These are phyloP conservation scores for Dolichoris vasculosae DNA, from an alignment of 1,140 invertebrate genomes.

Conservation along the genomic window DNA sequence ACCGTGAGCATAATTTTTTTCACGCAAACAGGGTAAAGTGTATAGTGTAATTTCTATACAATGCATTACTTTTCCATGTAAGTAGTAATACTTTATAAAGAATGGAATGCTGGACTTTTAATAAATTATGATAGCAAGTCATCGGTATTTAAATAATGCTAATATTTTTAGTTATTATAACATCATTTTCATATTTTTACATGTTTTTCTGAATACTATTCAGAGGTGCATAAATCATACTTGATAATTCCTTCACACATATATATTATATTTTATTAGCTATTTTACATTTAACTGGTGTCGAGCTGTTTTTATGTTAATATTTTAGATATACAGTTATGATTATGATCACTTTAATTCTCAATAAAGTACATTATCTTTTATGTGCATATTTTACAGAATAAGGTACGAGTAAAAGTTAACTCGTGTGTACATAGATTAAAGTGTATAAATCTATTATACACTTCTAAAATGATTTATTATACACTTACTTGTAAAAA, in stretches of 20 bases:
- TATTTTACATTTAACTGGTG: conserved; percentile 30
- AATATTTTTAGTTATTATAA: conserved; percentile 32
- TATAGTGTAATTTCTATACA: conserved; percentile 9
- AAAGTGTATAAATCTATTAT: conserved; percentile 41
- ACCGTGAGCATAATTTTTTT: neutral
- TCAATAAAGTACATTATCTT: conserved; percentile 19
- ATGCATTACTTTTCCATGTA: conserved; percentile 4
- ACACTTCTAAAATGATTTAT: neutral
- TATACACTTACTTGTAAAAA: conserved; percentile 12
- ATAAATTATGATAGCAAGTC: conserved; percentile 22
- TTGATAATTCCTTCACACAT: conserved; percentile 22
- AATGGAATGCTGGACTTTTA: neutral
- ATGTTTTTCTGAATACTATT: neutral
- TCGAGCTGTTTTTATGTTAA: conserved; percentile 35
- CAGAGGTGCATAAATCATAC: conserved; percentile 10
- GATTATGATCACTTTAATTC: conserved; percentile 32
- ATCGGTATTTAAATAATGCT: conserved; percentile 26
- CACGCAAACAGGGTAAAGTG: neutral
- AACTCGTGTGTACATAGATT: conserved; percentile 21
- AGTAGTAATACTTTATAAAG: neutral
- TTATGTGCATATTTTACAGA: conserved; percentile 43
- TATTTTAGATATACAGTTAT: neutral
- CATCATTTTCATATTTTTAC: conserved; percentile 23
- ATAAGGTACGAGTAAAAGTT: conserved; percentile 25
- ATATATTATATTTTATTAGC: neutral